These are phyloP conservation scores for Agrotis puta DNA, from an alignment of 2,888 invertebrate genomes.

Conservation along the genomic window DNA sequence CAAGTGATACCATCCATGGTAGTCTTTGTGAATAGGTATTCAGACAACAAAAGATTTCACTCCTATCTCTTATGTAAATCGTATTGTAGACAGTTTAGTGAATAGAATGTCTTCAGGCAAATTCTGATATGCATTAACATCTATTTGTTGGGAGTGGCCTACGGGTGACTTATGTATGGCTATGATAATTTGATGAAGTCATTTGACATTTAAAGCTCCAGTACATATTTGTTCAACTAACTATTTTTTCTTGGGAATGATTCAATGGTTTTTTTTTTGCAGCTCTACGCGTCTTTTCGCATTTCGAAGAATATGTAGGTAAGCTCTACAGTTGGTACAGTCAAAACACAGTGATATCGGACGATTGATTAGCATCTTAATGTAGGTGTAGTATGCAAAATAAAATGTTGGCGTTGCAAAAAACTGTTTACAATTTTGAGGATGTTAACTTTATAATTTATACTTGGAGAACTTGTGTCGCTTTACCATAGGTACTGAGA, in stretches of 20 bases:
- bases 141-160: conserved; percentile 79
- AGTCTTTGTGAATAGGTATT: conserved; percentile 80
- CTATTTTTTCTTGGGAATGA: conserved; percentile 26
- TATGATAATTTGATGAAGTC: conserved; percentile 82
- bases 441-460: background rate
- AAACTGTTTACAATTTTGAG: background rate
- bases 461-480: background rate
- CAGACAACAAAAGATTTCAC: conserved; percentile 86
- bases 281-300: conserved; percentile 18
- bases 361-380: conserved; percentile 31
- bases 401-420: background rate
- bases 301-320: conserved; percentile 20
- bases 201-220: conserved; percentile 76
- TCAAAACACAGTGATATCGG: conserved; percentile 3
- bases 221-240: conserved; percentile 60
- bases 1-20: conserved; percentile 75
- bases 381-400: conserved; percentile 12
- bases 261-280: conserved; percentile 34
- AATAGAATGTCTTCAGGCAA: conserved; percentile 79
- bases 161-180: conserved; percentile 73
- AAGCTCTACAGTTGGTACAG: conserved; percentile 11
- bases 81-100: conserved; percentile 74
- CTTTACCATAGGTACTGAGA: background rate
- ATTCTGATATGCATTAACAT: conserved; percentile 75
- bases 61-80: conserved; percentile 83